Evolutionary conservation across 2,113 vertebrate species (phyloP), one percentile per base, ranked within the genome.

Genomic region (Nerophis lumbriciformis): DNA sequence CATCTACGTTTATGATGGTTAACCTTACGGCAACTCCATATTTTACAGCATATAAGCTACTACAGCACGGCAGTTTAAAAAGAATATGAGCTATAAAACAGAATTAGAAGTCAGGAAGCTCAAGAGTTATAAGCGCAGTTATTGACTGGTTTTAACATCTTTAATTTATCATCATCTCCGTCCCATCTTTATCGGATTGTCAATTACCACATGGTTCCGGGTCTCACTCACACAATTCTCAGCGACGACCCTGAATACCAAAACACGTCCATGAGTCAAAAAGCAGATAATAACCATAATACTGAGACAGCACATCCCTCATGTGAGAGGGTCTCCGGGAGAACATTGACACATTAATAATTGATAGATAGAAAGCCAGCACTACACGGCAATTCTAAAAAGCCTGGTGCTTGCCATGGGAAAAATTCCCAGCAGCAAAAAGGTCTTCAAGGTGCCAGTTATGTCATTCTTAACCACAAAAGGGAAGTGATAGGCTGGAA

Each of bases 301-400:
- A 82, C 75, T 69, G 73, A 80, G 83, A 83, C 80, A 84, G 80
- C 80, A 81, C 70, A 86, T 85, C 74, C 72, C 77, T 87, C 80
- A 84, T 78, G 72, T 65, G 72, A 78, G 69, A 80, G 71, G 81
- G 68, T 85, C 75, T 80, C 69, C 65, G 69, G 69, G 62, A 81
- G 63, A 83, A 79, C 71, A 77, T 68, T 71, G 79, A 80, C 59
- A 59, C 78, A 87, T 88, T 77, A 84, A 86, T 83, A 86, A 88
- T 87, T 83, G 75, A 88, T 88, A 61, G 78, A 76, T 42, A 70
- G 77, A 73, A 74, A 85, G 72, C 69, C 66, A 69, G 72, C 57
- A 59, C 59, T 65, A 70, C 76, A 68, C 19, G 35, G 67, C 62
- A 74, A 69, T 79, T 81, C 57, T 67, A 59, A 65, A 72, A 76